A percentile compares a stretch with the other conserved stretches of the same genome.
Evolutionary conservation across 1,140 invertebrate genomes (phyloP).

Genomic region (Mycetomoellerius zeteki): DNA sequence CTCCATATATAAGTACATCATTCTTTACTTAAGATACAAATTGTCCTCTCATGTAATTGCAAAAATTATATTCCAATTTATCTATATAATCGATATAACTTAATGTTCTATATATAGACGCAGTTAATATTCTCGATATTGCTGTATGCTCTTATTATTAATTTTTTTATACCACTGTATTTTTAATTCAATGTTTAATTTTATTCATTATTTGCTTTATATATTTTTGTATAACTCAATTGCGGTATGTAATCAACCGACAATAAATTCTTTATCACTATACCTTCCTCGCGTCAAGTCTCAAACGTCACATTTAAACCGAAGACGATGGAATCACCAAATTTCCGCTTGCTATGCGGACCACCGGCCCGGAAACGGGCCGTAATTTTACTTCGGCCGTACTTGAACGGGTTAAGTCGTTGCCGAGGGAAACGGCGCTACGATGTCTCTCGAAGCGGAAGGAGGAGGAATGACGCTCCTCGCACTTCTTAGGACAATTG

Average conservation of each 20-base stretch:
- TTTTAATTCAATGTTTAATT: neutral
- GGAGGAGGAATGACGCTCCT: neutral
- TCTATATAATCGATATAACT: neutral
- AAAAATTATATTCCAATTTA: neutral
- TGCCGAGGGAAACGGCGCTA: constrained; percentile 27
- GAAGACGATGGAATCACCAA: constrained; percentile 23
- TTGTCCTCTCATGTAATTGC: neutral
- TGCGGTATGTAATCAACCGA: neutral
- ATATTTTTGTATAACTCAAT: neutral
- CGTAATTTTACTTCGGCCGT: constrained; percentile 64
- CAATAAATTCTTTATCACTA: constrained; percentile 4
- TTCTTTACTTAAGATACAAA: constrained; percentile 2
- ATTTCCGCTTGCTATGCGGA: constrained; percentile 44
- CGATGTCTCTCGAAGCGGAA: constrained; percentile 21
- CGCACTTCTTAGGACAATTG: constrained; percentile 51
- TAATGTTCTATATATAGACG: neutral
- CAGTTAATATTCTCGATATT: neutral
- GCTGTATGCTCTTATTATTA: neutral
- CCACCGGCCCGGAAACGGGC: constrained; percentile 58
- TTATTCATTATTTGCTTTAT: neutral
- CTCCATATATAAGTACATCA: neutral
- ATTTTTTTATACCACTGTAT: neutral
- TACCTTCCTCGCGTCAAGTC: neutral
- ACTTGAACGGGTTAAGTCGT: constrained; percentile 66
- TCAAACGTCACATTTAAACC: constrained; percentile 11